These are phyloP conservation scores for Hyposmocoma kahamanoa DNA, from an alignment of 1,140 invertebrate species.

Conservation along the genomic window DNA sequence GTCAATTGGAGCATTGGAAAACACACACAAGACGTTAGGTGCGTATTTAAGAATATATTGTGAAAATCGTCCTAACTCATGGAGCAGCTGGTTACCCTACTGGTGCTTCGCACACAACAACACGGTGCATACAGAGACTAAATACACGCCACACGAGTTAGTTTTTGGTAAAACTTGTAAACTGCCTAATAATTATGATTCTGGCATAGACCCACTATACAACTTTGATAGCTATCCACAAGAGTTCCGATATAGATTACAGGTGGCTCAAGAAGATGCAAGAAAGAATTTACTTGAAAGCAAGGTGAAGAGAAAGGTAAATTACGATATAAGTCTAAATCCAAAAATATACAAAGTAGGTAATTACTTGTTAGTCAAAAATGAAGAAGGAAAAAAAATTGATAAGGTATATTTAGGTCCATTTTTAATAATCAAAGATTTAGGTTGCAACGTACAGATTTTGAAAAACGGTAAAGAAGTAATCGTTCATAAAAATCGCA, in stretches of 20 bases:
- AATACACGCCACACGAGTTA: neutral
- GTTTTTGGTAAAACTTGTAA: neutral
- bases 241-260: conserved; percentile 15
- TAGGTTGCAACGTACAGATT: conserved; percentile 3
- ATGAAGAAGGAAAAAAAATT: conserved; percentile 13
- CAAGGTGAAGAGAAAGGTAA: conserved; percentile 6
- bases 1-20: conserved; percentile 4
- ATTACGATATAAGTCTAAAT: conserved; percentile 10
- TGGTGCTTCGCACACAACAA: conserved; percentile 5
- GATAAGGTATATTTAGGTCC: conserved; percentile 8
- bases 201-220: conserved; percentile 11
- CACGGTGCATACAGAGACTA: neutral
- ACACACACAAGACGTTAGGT: conserved; percentile 3
- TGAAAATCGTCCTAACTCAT: neutral
- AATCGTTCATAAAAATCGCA: neutral
- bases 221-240: conserved; percentile 12
- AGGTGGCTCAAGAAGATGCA: conserved; percentile 8
- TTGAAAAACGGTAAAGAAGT: neutral
- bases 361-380: conserved; percentile 11
- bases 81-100: conserved; percentile 2
- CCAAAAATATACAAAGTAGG: conserved; percentile 7
- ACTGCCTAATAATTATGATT: neutral
- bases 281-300: conserved; percentile 10
- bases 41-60: conserved; percentile 1
- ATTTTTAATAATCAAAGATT: conserved; percentile 6